Evolutionary conservation across 1,140 invertebrate genomes (phyloP).

Genomic region (Brachionus koreanus): DNA sequence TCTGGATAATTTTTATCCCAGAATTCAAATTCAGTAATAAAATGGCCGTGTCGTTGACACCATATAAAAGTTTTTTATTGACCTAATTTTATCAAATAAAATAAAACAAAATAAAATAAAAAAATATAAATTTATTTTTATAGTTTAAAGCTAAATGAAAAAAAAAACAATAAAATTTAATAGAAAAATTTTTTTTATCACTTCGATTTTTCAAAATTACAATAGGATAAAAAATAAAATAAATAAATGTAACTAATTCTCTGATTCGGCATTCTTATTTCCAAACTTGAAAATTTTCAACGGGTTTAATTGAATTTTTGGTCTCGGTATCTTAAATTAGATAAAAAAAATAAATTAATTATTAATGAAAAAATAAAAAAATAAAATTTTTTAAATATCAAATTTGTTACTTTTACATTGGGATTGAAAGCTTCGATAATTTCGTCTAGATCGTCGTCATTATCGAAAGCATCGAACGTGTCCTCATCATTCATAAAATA

Average conservation of each 20-base stretch:
- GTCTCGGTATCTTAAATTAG: conserved; percentile 43
- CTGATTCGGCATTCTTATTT: neutral
- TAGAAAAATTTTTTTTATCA: neutral
- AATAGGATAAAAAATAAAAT: neutral
- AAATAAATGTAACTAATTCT: neutral
- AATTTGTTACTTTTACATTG: conserved; percentile 5
- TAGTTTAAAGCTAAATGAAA: neutral
- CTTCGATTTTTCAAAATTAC: neutral
- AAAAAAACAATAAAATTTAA: no score
- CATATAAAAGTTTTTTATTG: no score
- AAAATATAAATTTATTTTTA: neutral
- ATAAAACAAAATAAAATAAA: neutral
- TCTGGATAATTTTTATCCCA: no score
- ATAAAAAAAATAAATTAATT: neutral
- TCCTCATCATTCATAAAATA: conserved; percentile 17
- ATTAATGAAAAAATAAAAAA: neutral
- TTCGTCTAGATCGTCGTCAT: conserved; percentile 40
- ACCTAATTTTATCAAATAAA: no score
- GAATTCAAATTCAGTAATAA: no score
- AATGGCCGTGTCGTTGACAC: no score
- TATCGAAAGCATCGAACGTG: conserved; percentile 21
- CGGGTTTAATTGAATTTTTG: conserved; percentile 42
- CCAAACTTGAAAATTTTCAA: conserved; percentile 44
- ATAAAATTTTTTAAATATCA: neutral
- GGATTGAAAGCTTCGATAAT: conserved; percentile 43